A percentile compares a stretch with the other conserved stretches of the same genome.
Conservation (phyloP, 2,888 invertebrate genomes). For the Tetanocera ferruginea region DNA sequence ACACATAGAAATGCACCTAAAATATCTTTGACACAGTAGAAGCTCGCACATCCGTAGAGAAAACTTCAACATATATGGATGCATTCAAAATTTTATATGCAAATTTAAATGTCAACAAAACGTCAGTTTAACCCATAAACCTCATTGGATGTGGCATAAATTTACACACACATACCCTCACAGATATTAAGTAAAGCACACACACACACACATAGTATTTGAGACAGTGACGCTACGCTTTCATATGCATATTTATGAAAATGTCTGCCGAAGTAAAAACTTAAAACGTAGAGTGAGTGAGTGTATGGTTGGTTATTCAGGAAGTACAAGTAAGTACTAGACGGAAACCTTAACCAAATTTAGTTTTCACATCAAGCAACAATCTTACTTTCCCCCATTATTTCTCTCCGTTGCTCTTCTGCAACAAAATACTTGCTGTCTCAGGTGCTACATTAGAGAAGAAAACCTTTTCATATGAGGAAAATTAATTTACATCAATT, state of each 20-base stretch:
- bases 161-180: neutral
- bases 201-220: neutral
- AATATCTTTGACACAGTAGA: neutral
- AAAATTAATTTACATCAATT: no score
- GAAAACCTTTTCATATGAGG: no score
- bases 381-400: neutral
- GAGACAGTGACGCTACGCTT: neutral
- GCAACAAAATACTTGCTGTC: no score
- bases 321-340: neutral
- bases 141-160: conserved; percentile 38
- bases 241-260: conserved; percentile 9
- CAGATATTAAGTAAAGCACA: neutral
- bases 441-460: no score
- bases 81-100: conserved; percentile 34
- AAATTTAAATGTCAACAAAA: conserved; percentile 42
- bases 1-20: neutral
- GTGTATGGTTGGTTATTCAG: neutral
- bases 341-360: neutral
- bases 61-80: conserved; percentile 28
- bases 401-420: no score
- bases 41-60: neutral
- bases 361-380: neutral
- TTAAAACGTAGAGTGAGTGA: neutral
- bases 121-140: conserved; percentile 43
- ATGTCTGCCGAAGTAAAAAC: neutral